These are phyloP conservation scores for Erythrolamprus reginae DNA, from an alignment of 2,113 vertebrate genomes.

Conservation along the genomic window DNA sequence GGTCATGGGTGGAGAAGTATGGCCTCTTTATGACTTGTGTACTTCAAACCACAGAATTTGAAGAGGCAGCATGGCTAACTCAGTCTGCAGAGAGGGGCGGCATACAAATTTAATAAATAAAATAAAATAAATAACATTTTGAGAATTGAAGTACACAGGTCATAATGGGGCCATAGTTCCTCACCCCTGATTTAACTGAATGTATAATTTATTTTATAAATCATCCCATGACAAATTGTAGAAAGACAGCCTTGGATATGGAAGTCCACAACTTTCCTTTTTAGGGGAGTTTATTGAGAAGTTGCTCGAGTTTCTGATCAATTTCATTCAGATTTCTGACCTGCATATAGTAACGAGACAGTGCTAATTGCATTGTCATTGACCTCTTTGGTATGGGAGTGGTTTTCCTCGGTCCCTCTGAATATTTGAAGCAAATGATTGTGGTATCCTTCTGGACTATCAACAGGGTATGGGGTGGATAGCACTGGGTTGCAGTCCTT, in stretches of 20 bases:
- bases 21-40: neutral
- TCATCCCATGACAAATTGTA: neutral
- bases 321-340: neutral
- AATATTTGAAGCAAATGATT: neutral
- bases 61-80: neutral
- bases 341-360: neutral
- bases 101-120: too few species aligned
- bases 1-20: neutral
- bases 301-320: neutral
- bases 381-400: neutral
- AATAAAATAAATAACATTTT: too few species aligned
- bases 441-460: neutral
- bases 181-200: neutral
- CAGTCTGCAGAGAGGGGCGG: too few species aligned
- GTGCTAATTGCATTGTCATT: neutral
- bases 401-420: neutral
- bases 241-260: neutral
- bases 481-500: neutral
- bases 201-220: neutral
- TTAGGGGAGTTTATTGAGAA: neutral
- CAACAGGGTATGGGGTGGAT: neutral
- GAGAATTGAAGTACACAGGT: neutral
- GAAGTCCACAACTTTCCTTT: neutral
- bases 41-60: neutral
- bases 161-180: neutral